Conservation (phyloP, 92 coral and sea anemone species). For the Plumapathes pennacea region DNA sequence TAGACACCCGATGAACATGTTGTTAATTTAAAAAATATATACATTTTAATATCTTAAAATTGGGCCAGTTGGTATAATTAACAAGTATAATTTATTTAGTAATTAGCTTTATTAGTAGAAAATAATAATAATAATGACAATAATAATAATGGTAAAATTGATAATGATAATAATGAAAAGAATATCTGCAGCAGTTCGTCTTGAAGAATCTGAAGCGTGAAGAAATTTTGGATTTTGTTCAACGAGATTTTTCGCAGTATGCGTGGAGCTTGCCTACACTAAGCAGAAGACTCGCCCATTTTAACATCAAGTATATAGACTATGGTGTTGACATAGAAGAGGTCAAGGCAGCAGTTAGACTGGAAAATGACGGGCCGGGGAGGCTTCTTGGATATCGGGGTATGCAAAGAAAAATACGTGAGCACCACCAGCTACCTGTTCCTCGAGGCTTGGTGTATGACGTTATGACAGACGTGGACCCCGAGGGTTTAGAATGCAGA, state of each 20-base stretch:
- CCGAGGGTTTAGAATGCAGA: slow-evolving; percentile 40
- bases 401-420: slow-evolving; percentile 22
- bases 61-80: too few relatives aligned
- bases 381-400: slow-evolving; percentile 28
- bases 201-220: too few relatives aligned
- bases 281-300: slow-evolving; percentile 29
- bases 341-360: slow-evolving; percentile 12
- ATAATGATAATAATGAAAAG: too few relatives aligned
- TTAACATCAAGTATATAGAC: slow-evolving; percentile 16
- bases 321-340: slow-evolving; percentile 10
- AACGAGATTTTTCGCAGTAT: slow-evolving; percentile 28
- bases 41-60: too few relatives aligned
- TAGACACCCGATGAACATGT: too few relatives aligned
- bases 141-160: too few relatives aligned
- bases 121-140: too few relatives aligned
- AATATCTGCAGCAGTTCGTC: too few relatives aligned
- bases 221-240: slow-evolving; percentile 45
- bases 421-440: slow-evolving; percentile 24
- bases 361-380: slow-evolving; percentile 14
- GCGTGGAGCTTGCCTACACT: slow-evolving; percentile 40
- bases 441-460: slow-evolving; percentile 31
- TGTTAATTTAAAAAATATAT: too few relatives aligned
- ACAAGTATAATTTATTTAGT: too few relatives aligned
- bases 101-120: too few relatives aligned
- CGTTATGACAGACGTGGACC: slow-evolving; percentile 33